Conservation (phyloP, 2,888 invertebrate genomes). For the Tinea semifulvella region DNA sequence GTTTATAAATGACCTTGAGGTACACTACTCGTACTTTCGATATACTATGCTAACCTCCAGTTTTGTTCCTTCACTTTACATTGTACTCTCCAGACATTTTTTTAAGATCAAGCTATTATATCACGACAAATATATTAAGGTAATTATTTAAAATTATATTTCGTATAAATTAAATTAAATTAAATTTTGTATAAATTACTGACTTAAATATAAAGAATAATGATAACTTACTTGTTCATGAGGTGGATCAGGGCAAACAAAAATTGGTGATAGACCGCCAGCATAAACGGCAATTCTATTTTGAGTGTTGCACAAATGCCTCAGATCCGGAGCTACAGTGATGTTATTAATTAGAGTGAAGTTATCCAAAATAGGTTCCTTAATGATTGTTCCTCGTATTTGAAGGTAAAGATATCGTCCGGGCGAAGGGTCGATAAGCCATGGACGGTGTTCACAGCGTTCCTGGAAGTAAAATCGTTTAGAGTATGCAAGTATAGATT, state of each 20-base stretch:
- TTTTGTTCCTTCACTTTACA: too few species aligned
- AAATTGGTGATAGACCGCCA: slow-evolving; percentile 68
- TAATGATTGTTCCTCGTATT: slow-evolving; percentile 71
- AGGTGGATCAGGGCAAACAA: slow-evolving; percentile 66
- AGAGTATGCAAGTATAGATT: too few species aligned
- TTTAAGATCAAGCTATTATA: too few species aligned
- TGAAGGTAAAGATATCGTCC: slow-evolving; percentile 83
- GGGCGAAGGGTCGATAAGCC: slow-evolving; percentile 80
- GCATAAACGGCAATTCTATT: slow-evolving; percentile 84
- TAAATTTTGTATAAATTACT: too few species aligned
- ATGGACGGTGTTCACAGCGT: slow-evolving; percentile 81
- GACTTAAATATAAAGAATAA: too few species aligned
- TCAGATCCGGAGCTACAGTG: slow-evolving; percentile 63
- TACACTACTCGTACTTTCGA: too few species aligned
- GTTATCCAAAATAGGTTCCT: slow-evolving; percentile 56
- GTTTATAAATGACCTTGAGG: too few species aligned
- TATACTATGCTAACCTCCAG: too few species aligned
- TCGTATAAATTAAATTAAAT: too few species aligned
- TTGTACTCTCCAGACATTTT: too few species aligned
- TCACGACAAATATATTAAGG: too few species aligned
- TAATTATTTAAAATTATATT: too few species aligned
- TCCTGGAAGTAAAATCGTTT: slow-evolving; percentile 58
- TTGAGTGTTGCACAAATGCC: slow-evolving; percentile 74
- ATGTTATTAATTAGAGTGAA: slow-evolving; percentile 64
- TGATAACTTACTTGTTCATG: slow-evolving; percentile 34